phyloP scores from a whole-genome alignment of 2,113 vertebrate species.

The Theristicus caerulescens region DNA sequence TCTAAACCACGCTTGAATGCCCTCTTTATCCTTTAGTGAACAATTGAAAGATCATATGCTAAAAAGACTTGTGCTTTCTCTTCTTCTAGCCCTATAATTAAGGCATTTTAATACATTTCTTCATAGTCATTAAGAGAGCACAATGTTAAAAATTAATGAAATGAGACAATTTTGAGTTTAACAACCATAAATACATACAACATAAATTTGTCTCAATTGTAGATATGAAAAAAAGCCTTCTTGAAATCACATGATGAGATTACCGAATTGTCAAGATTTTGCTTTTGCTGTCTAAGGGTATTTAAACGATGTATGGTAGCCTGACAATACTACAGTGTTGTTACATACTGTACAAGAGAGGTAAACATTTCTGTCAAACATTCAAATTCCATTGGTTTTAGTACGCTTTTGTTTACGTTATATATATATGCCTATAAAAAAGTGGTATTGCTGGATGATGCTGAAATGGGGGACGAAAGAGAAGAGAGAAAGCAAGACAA shows the following conservation, averaged over 20 bases:
- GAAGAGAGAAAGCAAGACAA: conserved; percentile 1
- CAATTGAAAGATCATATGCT: conserved; percentile 78
- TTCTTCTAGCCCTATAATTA: conserved; percentile 75
- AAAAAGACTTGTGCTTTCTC: conserved; percentile 71
- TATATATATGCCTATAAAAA: background rate
- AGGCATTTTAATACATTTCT: conserved; percentile 71
- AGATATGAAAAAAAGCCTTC: conserved; percentile 54
- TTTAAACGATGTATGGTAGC: conserved; percentile 47
- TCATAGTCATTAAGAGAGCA: conserved; percentile 67
- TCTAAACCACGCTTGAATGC: conserved; percentile 76
- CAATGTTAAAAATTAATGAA: conserved; percentile 74
- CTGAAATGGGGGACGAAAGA: background rate
- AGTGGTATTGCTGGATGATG: background rate
- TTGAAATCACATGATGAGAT: conserved; percentile 55
- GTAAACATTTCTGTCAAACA: conserved; percentile 44
- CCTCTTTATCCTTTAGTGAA: conserved; percentile 77
- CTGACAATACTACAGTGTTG: conserved; percentile 11
- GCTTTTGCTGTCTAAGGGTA: conserved; percentile 42
- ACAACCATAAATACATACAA: conserved; percentile 68
- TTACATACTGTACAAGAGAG: background rate
- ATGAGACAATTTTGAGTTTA: conserved; percentile 75
- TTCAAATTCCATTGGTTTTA: conserved; percentile 23
- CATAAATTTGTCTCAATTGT: conserved; percentile 63
- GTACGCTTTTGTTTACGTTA: conserved; percentile 7
- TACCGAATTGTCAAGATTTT: conserved; percentile 28